Percentiles rank a stretch among this genome's conserved stretches.
Evolutionary conservation across 1,140 invertebrate species (phyloP).

Genomic region (Philaenus spumarius): DNA sequence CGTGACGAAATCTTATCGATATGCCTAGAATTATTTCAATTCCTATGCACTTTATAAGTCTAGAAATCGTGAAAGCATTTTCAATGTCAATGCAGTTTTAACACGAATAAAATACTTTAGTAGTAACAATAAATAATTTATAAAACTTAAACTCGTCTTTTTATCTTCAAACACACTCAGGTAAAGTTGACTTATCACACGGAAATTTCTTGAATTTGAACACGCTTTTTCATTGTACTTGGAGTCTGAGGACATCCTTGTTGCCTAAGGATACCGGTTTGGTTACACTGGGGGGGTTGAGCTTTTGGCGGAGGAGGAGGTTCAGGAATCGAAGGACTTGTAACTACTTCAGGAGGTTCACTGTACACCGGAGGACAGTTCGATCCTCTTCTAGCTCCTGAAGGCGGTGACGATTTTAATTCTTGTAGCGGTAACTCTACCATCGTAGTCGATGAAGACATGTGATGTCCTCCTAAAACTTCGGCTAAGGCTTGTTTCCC

Average conservation of each 20-base stretch:
- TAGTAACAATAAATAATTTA: slow-evolving; percentile 10
- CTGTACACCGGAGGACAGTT: slow-evolving; percentile 38
- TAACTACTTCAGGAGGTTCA: slow-evolving; percentile 38
- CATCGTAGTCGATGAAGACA: slow-evolving; percentile 58
- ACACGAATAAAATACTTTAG: slow-evolving; percentile 12
- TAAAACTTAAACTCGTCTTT: no score
- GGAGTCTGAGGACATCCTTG: slow-evolving; percentile 27
- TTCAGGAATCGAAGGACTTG: slow-evolving; percentile 41
- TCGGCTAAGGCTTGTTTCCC: slow-evolving; percentile 43
- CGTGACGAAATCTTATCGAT: neutral
- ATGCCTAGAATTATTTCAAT: slow-evolving; percentile 14
- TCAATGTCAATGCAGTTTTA: neutral
- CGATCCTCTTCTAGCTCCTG: slow-evolving; percentile 39
- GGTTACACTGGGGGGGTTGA: slow-evolving; percentile 16
- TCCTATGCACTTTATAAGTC: slow-evolving; percentile 13
- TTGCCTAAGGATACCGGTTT: slow-evolving; percentile 21
- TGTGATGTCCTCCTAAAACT: slow-evolving; percentile 46
- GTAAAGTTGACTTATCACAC: slow-evolving; percentile 15
- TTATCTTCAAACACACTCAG: neutral
- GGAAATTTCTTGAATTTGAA: slow-evolving; percentile 32
- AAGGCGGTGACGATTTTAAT: slow-evolving; percentile 52
- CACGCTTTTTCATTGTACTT: slow-evolving; percentile 29
- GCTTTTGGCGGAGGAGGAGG: slow-evolving; percentile 28
- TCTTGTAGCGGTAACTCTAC: slow-evolving; percentile 55
- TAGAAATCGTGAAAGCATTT: slow-evolving; percentile 12